These are phyloP conservation scores for Uromys caudimaculatus DNA, from an alignment of 2,797 vertebrate genomes.

Conservation along the genomic window DNA sequence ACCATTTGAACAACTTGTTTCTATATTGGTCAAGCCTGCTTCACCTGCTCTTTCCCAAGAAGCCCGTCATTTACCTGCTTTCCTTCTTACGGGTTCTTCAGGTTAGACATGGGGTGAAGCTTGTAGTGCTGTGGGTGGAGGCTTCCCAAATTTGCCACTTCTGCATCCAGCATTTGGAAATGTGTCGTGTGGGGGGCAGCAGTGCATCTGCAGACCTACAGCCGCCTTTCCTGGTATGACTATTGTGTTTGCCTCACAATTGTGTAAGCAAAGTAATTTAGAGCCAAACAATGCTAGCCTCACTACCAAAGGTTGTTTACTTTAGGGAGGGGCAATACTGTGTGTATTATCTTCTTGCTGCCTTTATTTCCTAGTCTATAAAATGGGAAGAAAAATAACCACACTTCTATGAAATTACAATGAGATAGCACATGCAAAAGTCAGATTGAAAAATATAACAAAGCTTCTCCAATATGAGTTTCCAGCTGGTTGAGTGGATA, in stretches of 20 bases:
- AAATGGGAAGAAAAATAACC: constrained; percentile 45
- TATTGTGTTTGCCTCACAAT: neutral
- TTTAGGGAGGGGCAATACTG: neutral
- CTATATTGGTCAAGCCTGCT: neutral
- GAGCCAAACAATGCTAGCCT: neutral
- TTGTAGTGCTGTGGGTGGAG: neutral
- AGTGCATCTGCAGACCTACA: neutral
- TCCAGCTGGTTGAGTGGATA: constrained; percentile 48
- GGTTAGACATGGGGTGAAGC: neutral
- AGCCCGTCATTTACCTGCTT: neutral
- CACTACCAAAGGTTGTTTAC: neutral
- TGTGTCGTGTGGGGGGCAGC: neutral
- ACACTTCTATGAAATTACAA: neutral
- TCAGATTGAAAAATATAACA: constrained; percentile 51
- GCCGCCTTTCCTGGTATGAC: neutral
- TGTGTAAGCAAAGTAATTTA: neutral
- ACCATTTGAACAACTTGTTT: constrained; percentile 16
- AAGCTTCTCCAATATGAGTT: constrained; percentile 39
- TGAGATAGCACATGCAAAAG: constrained; percentile 12
- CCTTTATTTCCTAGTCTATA: constrained; percentile 9
- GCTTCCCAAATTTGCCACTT: neutral
- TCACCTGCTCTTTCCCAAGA: neutral
- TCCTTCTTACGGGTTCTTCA: neutral
- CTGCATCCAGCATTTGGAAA: neutral
- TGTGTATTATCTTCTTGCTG: neutral